Evolutionary conservation across 2,888 invertebrate species (phyloP).

Genomic region (Thalpophila matura): DNA sequence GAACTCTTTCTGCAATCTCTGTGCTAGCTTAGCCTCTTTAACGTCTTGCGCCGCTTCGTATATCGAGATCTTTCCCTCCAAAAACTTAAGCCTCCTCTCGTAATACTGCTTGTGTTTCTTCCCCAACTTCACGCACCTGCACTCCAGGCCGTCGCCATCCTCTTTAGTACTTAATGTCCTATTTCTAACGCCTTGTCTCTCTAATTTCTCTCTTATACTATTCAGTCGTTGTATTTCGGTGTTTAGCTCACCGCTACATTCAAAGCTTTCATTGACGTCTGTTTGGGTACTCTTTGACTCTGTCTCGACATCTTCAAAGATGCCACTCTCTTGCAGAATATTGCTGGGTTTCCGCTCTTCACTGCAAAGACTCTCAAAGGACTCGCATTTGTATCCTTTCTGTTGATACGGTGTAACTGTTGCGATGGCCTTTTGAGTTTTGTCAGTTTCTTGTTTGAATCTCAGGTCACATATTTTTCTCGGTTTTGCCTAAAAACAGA

Average conservation of each 20-base stretch:
- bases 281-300: slow-evolving; percentile 90
- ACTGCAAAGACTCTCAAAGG: slow-evolving; percentile 84
- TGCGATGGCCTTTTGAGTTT: slow-evolving; percentile 91
- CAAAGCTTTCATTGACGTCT: slow-evolving; percentile 89
- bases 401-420: slow-evolving; percentile 92
- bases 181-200: slow-evolving; percentile 90
- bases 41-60: slow-evolving; percentile 93
- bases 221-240: slow-evolving; percentile 92
- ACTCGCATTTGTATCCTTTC: slow-evolving; percentile 87
- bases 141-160: slow-evolving; percentile 85
- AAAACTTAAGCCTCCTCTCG: slow-evolving; percentile 92
- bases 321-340: slow-evolving; percentile 93
- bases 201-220: slow-evolving; percentile 92
- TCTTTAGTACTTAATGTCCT: slow-evolving; percentile 84
- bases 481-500: slow-evolving; percentile 82
- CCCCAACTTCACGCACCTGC: slow-evolving; percentile 88
- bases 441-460: slow-evolving; percentile 83
- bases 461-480: slow-evolving; percentile 84
- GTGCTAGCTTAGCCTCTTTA: slow-evolving; percentile 91
- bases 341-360: slow-evolving; percentile 89
- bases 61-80: slow-evolving; percentile 92
- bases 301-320: slow-evolving; percentile 92
- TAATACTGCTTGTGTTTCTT: slow-evolving; percentile 92
- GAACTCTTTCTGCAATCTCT: slow-evolving; percentile 92
- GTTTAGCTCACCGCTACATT: slow-evolving; percentile 89